phyloP scores from a whole-genome alignment of 2,797 vertebrate genomes.

The Cacajao melanocephalus region DNA sequence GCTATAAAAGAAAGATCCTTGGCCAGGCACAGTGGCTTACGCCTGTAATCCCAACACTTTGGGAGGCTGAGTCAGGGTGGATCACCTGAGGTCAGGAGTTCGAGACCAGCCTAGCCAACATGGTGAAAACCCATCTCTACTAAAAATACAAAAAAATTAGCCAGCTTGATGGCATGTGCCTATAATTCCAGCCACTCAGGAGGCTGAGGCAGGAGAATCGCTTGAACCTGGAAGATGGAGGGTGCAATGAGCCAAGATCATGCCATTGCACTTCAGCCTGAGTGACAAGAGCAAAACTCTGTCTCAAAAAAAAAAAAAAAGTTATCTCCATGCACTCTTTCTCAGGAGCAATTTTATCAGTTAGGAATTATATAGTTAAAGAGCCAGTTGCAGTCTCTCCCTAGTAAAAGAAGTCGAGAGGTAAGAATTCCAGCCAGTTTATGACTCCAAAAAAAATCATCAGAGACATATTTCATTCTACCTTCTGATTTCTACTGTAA shows the following conservation, averaged over 20 bases:
- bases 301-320: background rate
- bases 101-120: background rate
- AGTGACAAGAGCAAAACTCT: background rate
- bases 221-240: background rate
- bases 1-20: background rate
- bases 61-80: rapidly evolving
- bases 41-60: background rate
- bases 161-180: rapidly evolving
- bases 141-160: background rate
- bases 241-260: background rate
- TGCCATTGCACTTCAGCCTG: background rate
- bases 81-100: background rate
- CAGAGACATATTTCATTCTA: background rate
- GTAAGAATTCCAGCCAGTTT: background rate
- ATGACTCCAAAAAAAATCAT: background rate
- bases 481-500: background rate
- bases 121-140: background rate
- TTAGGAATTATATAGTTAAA: background rate
- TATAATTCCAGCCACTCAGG: background rate
- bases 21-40: background rate
- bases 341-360: background rate
- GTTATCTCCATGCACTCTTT: background rate
- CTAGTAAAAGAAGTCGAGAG: background rate
- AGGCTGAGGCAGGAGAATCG: background rate
- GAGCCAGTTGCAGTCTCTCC: background rate